Percentiles rank a stretch among this genome's conserved stretches.
phyloP scores from a whole-genome alignment of 2,888 invertebrate species.

The Bimastos eiseni region DNA sequence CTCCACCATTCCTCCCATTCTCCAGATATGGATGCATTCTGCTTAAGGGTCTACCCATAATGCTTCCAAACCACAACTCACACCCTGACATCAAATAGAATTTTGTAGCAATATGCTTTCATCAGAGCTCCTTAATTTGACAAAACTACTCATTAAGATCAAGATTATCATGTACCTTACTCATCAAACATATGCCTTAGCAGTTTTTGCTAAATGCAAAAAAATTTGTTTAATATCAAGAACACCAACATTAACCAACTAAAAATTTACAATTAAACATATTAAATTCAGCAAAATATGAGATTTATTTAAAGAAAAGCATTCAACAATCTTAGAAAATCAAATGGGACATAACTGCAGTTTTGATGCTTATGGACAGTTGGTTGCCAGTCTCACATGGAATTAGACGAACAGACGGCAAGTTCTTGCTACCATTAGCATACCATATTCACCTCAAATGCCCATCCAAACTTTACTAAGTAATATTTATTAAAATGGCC shows the following conservation, averaged over 20 bases:
- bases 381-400: background rate
- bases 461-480: background rate
- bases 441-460: background rate
- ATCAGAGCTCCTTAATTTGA: background rate
- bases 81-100: background rate
- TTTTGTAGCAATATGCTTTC: background rate
- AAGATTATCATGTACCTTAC: background rate
- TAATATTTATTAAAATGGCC: background rate
- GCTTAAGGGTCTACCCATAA: background rate
- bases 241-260: background rate
- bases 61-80: background rate
- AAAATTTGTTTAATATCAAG: background rate
- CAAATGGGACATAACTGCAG: background rate
- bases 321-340: background rate
- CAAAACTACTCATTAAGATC: background rate
- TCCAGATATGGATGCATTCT: too few species aligned
- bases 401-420: background rate
- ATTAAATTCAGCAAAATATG: constrained; percentile 6
- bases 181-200: background rate
- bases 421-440: background rate
- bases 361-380: background rate
- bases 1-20: background rate
- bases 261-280: background rate
- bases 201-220: too few species aligned
- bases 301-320: background rate